Base-by-base conservation (phyloP, 2,797 vertebrate species). In the Siniperca obscura region DNA sequence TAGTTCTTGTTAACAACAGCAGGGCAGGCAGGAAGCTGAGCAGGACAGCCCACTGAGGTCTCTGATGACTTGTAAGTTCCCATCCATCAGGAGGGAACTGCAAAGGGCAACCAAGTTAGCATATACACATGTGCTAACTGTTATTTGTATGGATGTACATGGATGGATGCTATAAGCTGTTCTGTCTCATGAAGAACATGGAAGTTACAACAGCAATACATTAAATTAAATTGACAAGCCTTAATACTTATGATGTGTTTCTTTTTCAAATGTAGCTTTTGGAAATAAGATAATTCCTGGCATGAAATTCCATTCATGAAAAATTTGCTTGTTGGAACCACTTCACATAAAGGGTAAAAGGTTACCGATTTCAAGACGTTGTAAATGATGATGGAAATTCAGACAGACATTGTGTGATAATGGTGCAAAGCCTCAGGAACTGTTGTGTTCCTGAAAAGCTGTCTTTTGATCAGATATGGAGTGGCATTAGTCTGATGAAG, bases 331-430 rank as follows among this genome's bases (percentile, higher is more conserved):
- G 21, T 13, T 74, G 53, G 50, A 76, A n/a, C 44, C 3, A 13
- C 42, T 68, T 83, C n/a, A 19, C 61, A 64, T 11, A 1, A 22
- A 56, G 55, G 36, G 14, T 17, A 21, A 76, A 71, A 84, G 36
- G 46, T 61, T 50, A 64, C 40, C n/a, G 67, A 34, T 44, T 52
- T 50, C 21, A 27, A 64, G 22, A 48, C 40, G 3, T 74, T 52
- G 72, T 40, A 84, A 84, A 87, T 68, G 59, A 89, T 27, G 79
- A 87, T 50, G 57, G 40, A 70, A 70, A 86, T 73, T 71, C 65
- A 75, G 76, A 74, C 50, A 48, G 80, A 85, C 84, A 72, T 8
- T 25, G 48, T 81, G 44, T 48, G 56, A 74, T 70, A 53, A 69
- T 79, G 42, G 44, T 53, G 64, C 21, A 53, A 67, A 75, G 55